phyloP scores from a whole-genome alignment of 2,888 invertebrate genomes.

The Lithophane ornitopus region DNA sequence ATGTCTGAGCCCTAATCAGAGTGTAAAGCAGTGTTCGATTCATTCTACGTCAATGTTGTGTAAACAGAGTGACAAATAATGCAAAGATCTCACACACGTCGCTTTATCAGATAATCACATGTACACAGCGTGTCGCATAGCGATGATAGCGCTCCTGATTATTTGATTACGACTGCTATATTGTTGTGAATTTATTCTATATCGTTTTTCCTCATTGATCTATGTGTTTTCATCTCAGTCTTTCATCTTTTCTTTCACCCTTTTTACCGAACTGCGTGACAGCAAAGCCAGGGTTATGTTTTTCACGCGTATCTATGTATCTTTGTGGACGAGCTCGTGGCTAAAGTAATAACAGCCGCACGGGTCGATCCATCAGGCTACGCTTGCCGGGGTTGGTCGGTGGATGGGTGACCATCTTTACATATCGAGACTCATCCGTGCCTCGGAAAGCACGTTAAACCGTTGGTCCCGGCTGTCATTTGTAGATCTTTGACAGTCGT shows the following conservation, averaged over 20 bases:
- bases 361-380: too few relatives aligned
- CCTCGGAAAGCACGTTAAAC: too few relatives aligned
- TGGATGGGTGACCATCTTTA: too few relatives aligned
- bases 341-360: too few relatives aligned
- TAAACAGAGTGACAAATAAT: constrained; percentile 31
- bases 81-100: constrained; percentile 20
- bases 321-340: too few relatives aligned
- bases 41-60: constrained; percentile 22
- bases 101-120: constrained; percentile 32
- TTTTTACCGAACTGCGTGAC: neutral
- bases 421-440: too few relatives aligned
- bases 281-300: neutral
- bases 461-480: too few relatives aligned
- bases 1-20: neutral
- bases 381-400: too few relatives aligned
- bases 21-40: constrained; percentile 14
- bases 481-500: too few relatives aligned
- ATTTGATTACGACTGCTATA: constrained; percentile 25
- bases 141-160: constrained; percentile 42
- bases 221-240: too few relatives aligned
- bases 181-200: constrained; percentile 8
- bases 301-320: neutral
- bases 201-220: constrained; percentile 7
- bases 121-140: constrained; percentile 17
- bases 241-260: neutral